Percentiles rank a stretch among this genome's conserved stretches.
phyloP scores from a whole-genome alignment of 2,797 vertebrate species.

The Megaceryle alcyon region DNA sequence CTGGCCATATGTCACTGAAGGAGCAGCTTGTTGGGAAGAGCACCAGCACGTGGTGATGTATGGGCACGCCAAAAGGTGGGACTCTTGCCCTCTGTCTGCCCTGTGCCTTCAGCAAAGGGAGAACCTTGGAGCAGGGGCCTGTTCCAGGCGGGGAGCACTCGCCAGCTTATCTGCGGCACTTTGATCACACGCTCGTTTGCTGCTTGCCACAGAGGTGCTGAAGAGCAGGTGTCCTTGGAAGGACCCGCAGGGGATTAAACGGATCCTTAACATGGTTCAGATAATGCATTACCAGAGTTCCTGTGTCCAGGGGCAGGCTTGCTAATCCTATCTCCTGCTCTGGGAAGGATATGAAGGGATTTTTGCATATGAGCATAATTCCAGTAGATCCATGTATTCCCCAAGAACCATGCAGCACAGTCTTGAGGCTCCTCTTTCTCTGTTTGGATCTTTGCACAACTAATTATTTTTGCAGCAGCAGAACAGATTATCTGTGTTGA shows the following conservation, averaged over 20 bases:
- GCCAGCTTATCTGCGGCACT: neutral
- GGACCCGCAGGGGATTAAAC: constrained; percentile 1
- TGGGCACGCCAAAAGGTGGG: neutral
- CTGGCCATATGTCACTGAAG: neutral
- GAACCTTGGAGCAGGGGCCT: neutral
- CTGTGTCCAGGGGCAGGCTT: neutral
- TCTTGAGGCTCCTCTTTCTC: neutral
- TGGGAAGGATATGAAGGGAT: neutral
- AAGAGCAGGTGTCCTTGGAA: neutral
- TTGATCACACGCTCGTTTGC: constrained; percentile 3
- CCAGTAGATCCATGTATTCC: neutral
- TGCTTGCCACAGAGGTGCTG: constrained; percentile 2
- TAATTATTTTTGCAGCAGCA: neutral
- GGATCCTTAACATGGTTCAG: neutral
- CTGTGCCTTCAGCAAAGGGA: neutral
- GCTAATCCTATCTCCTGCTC: neutral
- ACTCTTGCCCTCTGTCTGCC: neutral
- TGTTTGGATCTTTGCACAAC: neutral
- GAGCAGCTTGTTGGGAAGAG: neutral
- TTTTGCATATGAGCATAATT: neutral
- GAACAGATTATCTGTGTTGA: neutral
- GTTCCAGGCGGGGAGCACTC: neutral
- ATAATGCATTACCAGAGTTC: constrained; percentile 24
- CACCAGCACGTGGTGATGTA: neutral
- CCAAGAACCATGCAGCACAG: neutral